Evolutionary conservation across 2,888 invertebrate genomes (phyloP), one percentile per base, ranked within the genome.

Genomic region (Carabus problematicus): DNA sequence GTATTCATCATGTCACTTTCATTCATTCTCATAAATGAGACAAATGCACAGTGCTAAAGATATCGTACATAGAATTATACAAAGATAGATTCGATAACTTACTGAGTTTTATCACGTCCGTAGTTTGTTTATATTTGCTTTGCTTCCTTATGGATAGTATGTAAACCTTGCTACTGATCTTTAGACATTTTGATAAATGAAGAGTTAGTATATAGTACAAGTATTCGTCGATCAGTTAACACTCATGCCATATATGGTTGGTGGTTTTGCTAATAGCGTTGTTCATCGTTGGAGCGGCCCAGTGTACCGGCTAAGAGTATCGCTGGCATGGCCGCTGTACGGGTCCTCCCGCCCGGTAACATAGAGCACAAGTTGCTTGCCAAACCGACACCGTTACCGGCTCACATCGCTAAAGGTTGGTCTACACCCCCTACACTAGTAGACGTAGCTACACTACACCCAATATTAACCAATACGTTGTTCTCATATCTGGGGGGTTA

Each of bases 201-300:
- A 7, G 29, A 70, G 14, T 12, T 47, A 47, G 47, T 14, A 12
- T 47, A 47, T 6, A 1, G 47, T 12, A 47, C 12, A 3, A 43
- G 47, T 47, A 14, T 14, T 12, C 14, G 12, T 14, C 47, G 6
- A 14, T 14, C 4, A 47, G n/a, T 55, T 55, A 16, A 55, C 41
- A 3, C 12, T 39, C 14, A 58, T n/a, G 14, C 18, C 12, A 18
- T 29, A 6, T 29, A 29, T 29, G 29, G 29, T 29, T 29, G 29
- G 29, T 29, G 29, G 29, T 29, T 29, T 29, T 29, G 29, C 63
- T 77, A 75, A n/a, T 80, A 89, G 87, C 85, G 93, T 72, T 93
- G 94, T 79, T 94, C 94, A n/a, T 94, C 94, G 0, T 81, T 94
- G 75, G 95, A 95, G 82, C 86, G 94, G 19, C 81, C 81, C 7